Conservation (phyloP, 2,888 invertebrate genomes). For the Drosophila paranaensis region DNA sequence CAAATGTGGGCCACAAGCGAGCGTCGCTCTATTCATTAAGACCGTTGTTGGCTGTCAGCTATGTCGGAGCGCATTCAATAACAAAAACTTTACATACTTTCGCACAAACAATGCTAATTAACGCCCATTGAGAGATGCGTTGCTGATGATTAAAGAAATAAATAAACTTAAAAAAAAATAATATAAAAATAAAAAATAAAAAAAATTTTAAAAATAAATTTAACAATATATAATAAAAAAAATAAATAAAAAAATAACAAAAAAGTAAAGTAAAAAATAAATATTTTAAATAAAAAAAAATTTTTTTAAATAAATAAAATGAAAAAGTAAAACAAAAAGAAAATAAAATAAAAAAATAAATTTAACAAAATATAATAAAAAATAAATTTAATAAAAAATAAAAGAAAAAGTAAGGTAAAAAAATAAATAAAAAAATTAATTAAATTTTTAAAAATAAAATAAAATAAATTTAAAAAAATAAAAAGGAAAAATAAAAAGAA, state of each 20-base stretch:
- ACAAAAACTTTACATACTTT: constrained; percentile 48
- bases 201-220: background rate
- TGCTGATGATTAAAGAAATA: constrained; percentile 7
- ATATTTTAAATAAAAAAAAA: too few relatives aligned
- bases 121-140: constrained; percentile 43
- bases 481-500: too few relatives aligned
- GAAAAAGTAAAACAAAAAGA: too few relatives aligned
- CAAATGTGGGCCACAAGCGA: constrained; percentile 60
- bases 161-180: background rate
- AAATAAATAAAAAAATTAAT: too few relatives aligned
- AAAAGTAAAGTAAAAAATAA: too few relatives aligned
- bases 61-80: constrained; percentile 29
- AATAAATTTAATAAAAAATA: background rate
- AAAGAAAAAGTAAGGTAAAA: too few relatives aligned
- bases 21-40: constrained; percentile 12
- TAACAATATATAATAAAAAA: background rate
- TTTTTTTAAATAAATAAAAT: too few relatives aligned
- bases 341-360: background rate
- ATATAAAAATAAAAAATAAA: too few relatives aligned
- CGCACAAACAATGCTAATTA: constrained; percentile 62
- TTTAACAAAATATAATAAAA: too few relatives aligned
- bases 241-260: too few relatives aligned
- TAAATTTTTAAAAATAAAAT: too few relatives aligned
- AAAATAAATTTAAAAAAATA: too few relatives aligned
- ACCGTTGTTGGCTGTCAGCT: constrained; percentile 22